Evolutionary conservation across 2,797 vertebrate genomes (phyloP).

Genomic region (Paedocypris micromegethes): DNA sequence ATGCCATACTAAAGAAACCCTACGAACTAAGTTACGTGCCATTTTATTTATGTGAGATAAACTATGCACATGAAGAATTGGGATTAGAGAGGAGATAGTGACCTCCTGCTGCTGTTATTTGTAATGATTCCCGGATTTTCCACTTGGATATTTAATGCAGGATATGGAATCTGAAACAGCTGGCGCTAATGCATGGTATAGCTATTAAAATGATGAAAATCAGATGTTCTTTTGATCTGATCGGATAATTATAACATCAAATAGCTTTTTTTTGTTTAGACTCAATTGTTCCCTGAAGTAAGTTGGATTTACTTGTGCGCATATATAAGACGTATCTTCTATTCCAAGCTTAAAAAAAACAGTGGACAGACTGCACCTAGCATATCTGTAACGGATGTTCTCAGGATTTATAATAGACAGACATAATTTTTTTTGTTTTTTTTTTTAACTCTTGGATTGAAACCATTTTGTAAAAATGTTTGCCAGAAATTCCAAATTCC

Average conservation of each 20-base stretch:
- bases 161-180: slow-evolving; percentile 19
- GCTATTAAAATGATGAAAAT: slow-evolving; percentile 17
- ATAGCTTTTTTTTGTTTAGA: neutral
- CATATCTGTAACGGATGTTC: no score
- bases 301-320: no score
- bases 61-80: neutral
- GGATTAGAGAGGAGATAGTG: neutral
- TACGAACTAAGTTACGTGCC: no score
- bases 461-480: slow-evolving; percentile 9
- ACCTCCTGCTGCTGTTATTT: slow-evolving; percentile 1
- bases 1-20: no score
- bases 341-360: no score
- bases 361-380: no score
- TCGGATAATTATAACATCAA: neutral
- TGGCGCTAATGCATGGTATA: slow-evolving; percentile 25
- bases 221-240: slow-evolving; percentile 12
- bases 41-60: neutral
- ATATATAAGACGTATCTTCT: no score
- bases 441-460: slow-evolving; percentile 2
- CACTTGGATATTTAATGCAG: slow-evolving; percentile 14
- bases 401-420: neutral
- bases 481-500: slow-evolving; percentile 33
- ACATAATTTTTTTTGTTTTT: neutral
- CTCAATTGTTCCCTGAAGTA: neutral
- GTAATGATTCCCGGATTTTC: slow-evolving; percentile 11